A percentile compares a stretch with the other conserved stretches of the same genome.
These are phyloP conservation scores for Stomatorhinus walkeri DNA, from an alignment of 2,797 vertebrate genomes.

Conservation along the genomic window DNA sequence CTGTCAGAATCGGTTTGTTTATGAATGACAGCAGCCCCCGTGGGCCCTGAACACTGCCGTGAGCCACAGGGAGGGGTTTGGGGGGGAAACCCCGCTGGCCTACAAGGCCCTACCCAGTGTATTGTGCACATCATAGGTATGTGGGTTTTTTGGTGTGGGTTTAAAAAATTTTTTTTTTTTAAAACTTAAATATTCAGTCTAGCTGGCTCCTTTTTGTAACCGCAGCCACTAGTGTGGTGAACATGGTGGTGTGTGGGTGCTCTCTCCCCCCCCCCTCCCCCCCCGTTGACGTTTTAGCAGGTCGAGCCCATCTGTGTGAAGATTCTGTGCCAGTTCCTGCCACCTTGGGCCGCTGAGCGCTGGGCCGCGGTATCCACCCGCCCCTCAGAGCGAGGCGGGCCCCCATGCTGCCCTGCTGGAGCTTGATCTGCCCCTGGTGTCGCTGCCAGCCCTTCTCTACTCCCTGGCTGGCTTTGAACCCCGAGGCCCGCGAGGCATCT, in stretches of 20 bases:
- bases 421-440: not conserved
- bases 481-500: not conserved
- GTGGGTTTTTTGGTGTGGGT: not conserved
- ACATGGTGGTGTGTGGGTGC: not conserved
- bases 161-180: not conserved
- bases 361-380: not conserved
- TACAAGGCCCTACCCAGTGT: not conserved
- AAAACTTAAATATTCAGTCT: not conserved
- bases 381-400: not conserved
- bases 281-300: not conserved
- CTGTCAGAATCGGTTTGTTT: not conserved
- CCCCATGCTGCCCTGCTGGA: not conserved
- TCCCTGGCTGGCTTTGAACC: not conserved
- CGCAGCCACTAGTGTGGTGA: not conserved
- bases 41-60: not conserved
- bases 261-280: not conserved
- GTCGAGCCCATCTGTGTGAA: slow-evolving; percentile 3
- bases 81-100: not conserved
- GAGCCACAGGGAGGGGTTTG: not conserved
- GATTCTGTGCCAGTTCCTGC: not conserved
- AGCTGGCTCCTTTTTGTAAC: not conserved
- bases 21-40: not conserved
- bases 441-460: not conserved
- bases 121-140: not conserved
- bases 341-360: not conserved